Percentiles rank a stretch among this genome's conserved stretches.
Conservation (phyloP, 2,797 vertebrate genomes). For the Schizothorax lantsangensis region DNA sequence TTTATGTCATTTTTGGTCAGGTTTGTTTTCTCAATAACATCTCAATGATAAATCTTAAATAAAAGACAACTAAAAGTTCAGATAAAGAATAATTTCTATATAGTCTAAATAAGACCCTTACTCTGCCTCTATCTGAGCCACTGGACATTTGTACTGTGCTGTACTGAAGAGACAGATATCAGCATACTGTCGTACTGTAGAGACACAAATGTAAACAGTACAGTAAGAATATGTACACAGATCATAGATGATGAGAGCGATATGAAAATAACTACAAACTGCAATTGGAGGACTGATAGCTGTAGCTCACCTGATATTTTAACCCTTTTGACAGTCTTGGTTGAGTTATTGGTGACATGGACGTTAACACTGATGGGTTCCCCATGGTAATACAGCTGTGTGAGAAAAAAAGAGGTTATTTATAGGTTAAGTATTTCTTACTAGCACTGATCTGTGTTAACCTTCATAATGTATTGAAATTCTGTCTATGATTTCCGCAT, state of each 20-base stretch:
- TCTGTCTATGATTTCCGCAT: not conserved
- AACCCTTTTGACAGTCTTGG: conserved; percentile 96
- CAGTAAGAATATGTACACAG: not conserved
- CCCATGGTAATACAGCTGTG: conserved; percentile 94
- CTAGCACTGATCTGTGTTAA: not conserved
- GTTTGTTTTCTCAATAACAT: not conserved
- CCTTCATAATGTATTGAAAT: not conserved
- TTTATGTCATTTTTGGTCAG: not conserved
- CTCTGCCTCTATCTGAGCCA: conserved; percentile 93
- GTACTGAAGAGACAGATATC: conserved; percentile 99
- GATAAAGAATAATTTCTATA: not conserved
- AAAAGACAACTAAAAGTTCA: not conserved
- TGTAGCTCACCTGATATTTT: conserved; percentile 89
- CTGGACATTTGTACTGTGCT: conserved; percentile 96
- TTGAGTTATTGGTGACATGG: conserved; percentile 98
- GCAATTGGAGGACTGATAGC: not conserved
- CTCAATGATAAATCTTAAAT: not conserved
- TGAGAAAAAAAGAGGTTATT: not conserved
- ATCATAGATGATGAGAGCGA: not conserved
- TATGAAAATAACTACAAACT: not conserved
- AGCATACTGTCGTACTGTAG: conserved; percentile 92
- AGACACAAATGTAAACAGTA: conserved; percentile 28
- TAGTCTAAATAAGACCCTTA: conserved; percentile 72
- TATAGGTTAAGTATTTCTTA: not conserved
- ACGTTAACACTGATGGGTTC: conserved; percentile 98